Evolutionary conservation across 2,797 vertebrate genomes (phyloP).

Genomic region (Hybognathus amarus): DNA sequence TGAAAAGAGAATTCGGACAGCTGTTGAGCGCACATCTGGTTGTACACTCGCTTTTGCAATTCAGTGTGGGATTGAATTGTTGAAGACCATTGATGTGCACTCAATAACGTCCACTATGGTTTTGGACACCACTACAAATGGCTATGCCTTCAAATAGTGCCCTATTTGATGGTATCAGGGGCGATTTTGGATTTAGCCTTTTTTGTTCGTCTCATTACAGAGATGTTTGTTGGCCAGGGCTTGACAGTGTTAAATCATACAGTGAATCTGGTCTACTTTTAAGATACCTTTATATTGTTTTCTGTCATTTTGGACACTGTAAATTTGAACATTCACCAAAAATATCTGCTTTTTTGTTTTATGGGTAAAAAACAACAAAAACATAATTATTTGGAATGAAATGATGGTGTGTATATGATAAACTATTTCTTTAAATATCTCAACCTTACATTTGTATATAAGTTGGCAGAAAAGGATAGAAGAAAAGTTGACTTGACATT

Average conservation of each 20-base stretch:
- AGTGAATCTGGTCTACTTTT: not conserved
- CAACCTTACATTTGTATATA: not conserved
- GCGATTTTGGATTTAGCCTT: no score
- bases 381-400: not conserved
- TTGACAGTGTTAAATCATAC: not conserved
- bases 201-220: not conserved
- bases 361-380: not conserved
- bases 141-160: no score
- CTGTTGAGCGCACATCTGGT: no score
- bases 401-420: not conserved
- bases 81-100: no score
- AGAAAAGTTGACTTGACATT: constrained; percentile 33
- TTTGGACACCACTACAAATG: no score
- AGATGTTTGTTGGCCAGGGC: not conserved
- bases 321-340: not conserved
- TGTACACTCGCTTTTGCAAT: no score
- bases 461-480: not conserved
- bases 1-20: no score
- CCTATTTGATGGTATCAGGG: no score
- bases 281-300: not conserved
- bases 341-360: not conserved
- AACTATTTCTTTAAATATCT: not conserved
- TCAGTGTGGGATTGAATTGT: no score
- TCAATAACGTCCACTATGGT: no score
- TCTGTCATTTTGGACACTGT: not conserved